These are phyloP conservation scores for Pangasius krempfi DNA, from an alignment of 2,797 vertebrate genomes.

Conservation along the genomic window DNA sequence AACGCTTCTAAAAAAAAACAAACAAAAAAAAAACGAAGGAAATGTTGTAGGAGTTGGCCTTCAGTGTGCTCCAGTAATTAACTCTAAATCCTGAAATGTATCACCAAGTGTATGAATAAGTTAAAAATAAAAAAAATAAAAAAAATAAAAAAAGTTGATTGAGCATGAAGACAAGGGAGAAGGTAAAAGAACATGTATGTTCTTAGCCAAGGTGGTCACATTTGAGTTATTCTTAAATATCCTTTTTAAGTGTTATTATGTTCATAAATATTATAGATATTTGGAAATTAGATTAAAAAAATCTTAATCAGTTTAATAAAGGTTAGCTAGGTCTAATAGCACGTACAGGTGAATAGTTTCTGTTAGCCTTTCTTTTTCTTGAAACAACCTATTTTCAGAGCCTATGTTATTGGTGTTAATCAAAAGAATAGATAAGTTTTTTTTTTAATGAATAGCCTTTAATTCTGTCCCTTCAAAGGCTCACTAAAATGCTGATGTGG, in stretches of 20 bases:
- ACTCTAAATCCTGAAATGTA: neutral
- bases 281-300: neutral
- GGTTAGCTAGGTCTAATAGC: too few species aligned
- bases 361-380: neutral
- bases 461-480: neutral
- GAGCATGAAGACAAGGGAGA: neutral
- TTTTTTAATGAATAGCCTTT: neutral
- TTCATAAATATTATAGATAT: neutral
- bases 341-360: neutral
- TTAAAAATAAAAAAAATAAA: neutral
- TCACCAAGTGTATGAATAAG: neutral
- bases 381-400: neutral
- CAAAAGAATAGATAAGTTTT: neutral
- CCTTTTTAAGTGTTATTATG: neutral
- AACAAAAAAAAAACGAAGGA: neutral
- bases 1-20: neutral
- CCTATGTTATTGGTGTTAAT: neutral
- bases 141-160: too few species aligned
- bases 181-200: too few species aligned
- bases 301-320: neutral
- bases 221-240: neutral
- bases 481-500: neutral
- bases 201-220: too few species aligned
- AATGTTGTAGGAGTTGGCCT: neutral
- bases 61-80: neutral